Conservation (phyloP, 1,140 invertebrate genomes). For the Formica selysi region DNA sequence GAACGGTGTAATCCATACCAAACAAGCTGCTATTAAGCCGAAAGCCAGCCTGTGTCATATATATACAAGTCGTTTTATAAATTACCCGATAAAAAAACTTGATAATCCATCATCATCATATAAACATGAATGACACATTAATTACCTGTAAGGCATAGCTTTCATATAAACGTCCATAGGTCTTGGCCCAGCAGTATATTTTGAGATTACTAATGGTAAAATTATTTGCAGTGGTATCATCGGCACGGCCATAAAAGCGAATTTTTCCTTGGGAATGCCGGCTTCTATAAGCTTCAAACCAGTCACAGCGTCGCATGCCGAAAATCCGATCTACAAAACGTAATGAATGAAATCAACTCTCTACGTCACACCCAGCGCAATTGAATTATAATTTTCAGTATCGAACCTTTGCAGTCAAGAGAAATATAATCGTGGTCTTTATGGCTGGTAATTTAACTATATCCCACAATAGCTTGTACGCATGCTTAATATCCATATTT, state of each 20-base stretch:
- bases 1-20: slow-evolving; percentile 95
- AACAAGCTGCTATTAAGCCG: slow-evolving; percentile 92
- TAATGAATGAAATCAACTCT: not conserved
- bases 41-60: slow-evolving; percentile 90
- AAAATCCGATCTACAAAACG: slow-evolving; percentile 94
- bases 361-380: not conserved
- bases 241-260: slow-evolving; percentile 96
- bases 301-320: slow-evolving; percentile 97
- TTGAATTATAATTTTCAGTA: not conserved
- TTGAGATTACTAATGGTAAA: slow-evolving; percentile 94
- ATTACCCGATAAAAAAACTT: not conserved
- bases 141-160: slow-evolving; percentile 94
- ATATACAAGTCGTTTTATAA: slow-evolving; percentile 18
- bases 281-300: slow-evolving; percentile 97
- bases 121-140: not conserved
- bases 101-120: not conserved
- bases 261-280: slow-evolving; percentile 97
- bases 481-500: slow-evolving; percentile 90
- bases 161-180: slow-evolving; percentile 96
- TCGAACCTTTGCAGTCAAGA: slow-evolving; percentile 96
- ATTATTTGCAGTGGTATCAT: slow-evolving; percentile 98
- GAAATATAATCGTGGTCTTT: slow-evolving; percentile 91
- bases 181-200: slow-evolving; percentile 94
- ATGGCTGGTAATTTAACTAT: slow-evolving; percentile 95
- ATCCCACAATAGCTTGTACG: slow-evolving; percentile 94